These are phyloP conservation scores for Cynoglossus semilaevis DNA, from an alignment of 2,113 vertebrate genomes.

Conservation along the genomic window DNA sequence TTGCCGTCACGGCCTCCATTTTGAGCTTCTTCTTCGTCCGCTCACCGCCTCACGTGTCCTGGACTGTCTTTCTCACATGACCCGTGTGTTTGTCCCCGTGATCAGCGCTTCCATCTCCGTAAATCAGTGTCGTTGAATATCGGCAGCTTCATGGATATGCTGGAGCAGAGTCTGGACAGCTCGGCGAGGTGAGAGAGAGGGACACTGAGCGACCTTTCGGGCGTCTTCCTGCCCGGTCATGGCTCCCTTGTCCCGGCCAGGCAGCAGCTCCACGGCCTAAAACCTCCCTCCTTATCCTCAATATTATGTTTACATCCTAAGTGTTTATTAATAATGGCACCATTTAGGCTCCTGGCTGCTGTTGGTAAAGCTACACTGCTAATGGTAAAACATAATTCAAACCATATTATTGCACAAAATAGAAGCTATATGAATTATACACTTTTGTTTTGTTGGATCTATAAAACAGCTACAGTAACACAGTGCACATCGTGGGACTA, in stretches of 20 bases:
- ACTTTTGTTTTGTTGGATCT: too few species aligned
- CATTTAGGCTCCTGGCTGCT: not conserved
- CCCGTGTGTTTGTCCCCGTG: constrained; percentile 96
- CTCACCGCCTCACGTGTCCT: constrained; percentile 79
- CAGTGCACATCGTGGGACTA: too few species aligned
- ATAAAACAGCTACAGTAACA: too few species aligned
- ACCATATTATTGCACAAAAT: too few species aligned
- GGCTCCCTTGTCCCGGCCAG: constrained; percentile 17
- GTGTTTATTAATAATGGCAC: not conserved
- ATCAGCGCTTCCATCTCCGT: constrained; percentile 82
- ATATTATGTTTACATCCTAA: too few species aligned
- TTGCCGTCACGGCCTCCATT: constrained; percentile 70
- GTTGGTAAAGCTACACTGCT: too few species aligned
- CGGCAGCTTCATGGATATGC: constrained; percentile 84
- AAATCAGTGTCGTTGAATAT: constrained; percentile 72
- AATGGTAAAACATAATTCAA: too few species aligned
- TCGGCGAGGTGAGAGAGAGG: constrained; percentile 83
- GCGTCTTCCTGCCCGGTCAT: constrained; percentile 54
- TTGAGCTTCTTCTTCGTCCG: constrained; percentile 65
- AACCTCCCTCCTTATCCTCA: not conserved
- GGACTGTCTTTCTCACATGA: constrained; percentile 89
- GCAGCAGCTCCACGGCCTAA: not conserved
- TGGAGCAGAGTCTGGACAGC: constrained; percentile 88
- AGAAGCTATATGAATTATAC: too few species aligned
- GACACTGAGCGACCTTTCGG: not conserved